Conservation (phyloP, 2,888 invertebrate genomes). For the Mimumesa dahlbomi region DNA sequence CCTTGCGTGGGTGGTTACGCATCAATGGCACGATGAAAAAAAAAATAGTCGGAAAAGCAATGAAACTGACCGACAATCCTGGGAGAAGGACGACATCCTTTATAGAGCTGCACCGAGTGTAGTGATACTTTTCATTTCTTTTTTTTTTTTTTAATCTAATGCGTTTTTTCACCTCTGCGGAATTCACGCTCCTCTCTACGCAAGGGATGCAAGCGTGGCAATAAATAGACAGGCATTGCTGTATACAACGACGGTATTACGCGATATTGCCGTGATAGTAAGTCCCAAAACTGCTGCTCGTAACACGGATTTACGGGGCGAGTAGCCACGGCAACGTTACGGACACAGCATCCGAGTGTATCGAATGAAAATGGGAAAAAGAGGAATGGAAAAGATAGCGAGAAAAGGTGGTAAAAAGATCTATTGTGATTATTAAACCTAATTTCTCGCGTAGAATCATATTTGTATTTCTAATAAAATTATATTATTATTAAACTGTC, state of each 20-base stretch:
- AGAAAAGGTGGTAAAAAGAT: no score
- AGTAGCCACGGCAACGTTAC: no score
- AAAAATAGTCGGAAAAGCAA: slow-evolving; percentile 6
- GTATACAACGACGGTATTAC: slow-evolving; percentile 1
- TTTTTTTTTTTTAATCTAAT: neutral
- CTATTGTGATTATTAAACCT: no score
- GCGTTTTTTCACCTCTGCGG: neutral
- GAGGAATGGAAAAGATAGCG: no score
- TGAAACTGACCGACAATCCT: slow-evolving; percentile 1
- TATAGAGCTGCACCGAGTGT: neutral
- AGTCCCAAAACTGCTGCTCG: slow-evolving; percentile 12
- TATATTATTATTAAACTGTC: no score
- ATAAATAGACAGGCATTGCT: neutral
- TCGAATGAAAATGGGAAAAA: no score
- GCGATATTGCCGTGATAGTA: slow-evolving; percentile 7
- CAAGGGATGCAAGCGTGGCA: neutral
- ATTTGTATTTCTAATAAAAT: no score
- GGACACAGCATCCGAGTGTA: no score
- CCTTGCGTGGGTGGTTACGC: neutral
- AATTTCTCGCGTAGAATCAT: no score
- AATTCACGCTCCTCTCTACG: neutral
- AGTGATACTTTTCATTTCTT: neutral
- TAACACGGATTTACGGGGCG: slow-evolving; percentile 7
- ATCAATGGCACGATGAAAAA: neutral
- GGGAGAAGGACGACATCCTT: neutral